These are phyloP conservation scores for Harmothoe impar DNA, from an alignment of 2,888 invertebrate species.

Conservation along the genomic window DNA sequence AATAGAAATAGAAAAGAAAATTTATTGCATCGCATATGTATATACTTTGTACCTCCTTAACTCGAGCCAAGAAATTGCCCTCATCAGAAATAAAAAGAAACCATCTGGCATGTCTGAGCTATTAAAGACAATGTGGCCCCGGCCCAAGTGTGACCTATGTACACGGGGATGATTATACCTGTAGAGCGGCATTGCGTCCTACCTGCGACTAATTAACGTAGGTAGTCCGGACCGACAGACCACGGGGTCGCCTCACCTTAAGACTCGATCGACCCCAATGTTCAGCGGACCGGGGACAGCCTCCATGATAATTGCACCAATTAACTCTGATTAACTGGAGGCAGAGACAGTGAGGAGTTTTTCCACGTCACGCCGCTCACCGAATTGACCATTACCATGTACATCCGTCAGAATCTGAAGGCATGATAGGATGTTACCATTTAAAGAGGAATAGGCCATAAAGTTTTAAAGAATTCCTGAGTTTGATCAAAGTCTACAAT, in stretches of 20 bases:
- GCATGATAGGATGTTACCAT: too few species aligned
- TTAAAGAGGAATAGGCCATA: not conserved
- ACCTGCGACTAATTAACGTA: slow-evolving; percentile 11
- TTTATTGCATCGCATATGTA: not conserved
- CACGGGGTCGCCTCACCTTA: not conserved
- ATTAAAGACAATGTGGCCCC: slow-evolving; percentile 15
- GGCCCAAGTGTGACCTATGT: not conserved
- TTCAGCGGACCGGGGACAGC: slow-evolving; percentile 15
- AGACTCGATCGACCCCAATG: not conserved
- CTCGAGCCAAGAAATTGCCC: not conserved
- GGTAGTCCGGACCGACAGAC: not conserved
- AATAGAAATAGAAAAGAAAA: not conserved
- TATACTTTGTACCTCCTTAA: not conserved
- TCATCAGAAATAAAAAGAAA: not conserved
- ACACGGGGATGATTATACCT: slow-evolving; percentile 12
- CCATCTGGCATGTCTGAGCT: not conserved
- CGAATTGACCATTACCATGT: slow-evolving; percentile 49
- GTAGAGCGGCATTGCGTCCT: not conserved
- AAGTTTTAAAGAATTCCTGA: not conserved
- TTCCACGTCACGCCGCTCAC: not conserved
- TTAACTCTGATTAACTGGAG: slow-evolving; percentile 39
- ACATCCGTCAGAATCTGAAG: not conserved
- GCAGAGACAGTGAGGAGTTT: not conserved
- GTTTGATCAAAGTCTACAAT: not conserved
- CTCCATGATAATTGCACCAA: slow-evolving; percentile 40